Conservation (phyloP, 2,797 vertebrate genomes). For the Onychomys leucogaster region DNA sequence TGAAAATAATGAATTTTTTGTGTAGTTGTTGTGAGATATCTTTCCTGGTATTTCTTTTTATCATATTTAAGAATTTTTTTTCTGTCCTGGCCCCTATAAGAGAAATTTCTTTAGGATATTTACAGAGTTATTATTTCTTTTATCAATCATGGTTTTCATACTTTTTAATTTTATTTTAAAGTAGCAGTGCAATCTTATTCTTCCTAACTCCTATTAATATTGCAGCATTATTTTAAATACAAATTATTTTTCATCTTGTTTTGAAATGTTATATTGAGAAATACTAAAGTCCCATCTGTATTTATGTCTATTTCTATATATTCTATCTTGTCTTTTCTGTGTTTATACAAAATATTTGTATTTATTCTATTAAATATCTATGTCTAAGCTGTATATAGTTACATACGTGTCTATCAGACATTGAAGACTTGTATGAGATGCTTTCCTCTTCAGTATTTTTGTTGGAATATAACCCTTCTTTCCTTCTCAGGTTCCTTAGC, state of each 20-base stretch:
- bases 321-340: neutral
- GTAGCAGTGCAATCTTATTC: neutral
- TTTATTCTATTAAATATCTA: neutral
- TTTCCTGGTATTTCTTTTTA: neutral
- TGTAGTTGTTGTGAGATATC: neutral
- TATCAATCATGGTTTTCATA: neutral
- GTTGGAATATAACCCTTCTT: neutral
- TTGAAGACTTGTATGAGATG: neutral
- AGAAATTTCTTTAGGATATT: neutral
- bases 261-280: neutral
- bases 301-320: neutral
- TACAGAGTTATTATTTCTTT: neutral
- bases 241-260: conserved; percentile 10
- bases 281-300: neutral
- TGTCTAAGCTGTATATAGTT: neutral
- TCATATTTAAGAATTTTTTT: neutral
- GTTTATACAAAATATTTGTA: neutral
- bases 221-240: conserved; percentile 1
- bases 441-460: neutral
- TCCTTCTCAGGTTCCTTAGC: neutral
- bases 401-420: neutral
- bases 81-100: neutral
- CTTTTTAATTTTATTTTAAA: neutral
- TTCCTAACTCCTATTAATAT: conserved; percentile 15
- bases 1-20: neutral